These are phyloP conservation scores for Delichon dasypus DNA, from an alignment of 2,797 vertebrate species.

Conservation along the genomic window DNA sequence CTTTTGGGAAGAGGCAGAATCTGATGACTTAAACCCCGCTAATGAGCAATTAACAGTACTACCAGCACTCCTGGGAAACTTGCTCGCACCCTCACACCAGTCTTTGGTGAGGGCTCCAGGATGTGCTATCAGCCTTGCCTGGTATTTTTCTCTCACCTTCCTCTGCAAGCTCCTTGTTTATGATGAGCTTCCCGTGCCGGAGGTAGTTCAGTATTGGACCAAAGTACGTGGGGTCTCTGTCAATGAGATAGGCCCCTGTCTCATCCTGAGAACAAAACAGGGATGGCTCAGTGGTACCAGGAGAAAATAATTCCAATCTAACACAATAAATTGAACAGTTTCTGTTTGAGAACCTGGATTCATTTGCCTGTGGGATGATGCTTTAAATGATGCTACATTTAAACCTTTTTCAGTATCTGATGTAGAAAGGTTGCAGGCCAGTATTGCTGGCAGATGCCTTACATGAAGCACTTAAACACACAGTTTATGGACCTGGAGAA, in stretches of 20 bases:
- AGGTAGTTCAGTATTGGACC: slow-evolving; percentile 95
- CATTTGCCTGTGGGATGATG: not conserved
- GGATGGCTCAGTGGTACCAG: not conserved
- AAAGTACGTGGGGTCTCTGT: slow-evolving; percentile 94
- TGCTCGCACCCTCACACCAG: not conserved
- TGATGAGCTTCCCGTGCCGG: slow-evolving; percentile 93
- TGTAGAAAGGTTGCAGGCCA: not conserved
- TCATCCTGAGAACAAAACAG: slow-evolving; percentile 80
- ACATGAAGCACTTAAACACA: not conserved
- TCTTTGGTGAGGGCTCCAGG: not conserved
- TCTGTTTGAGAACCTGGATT: not conserved
- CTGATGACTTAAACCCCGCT: not conserved
- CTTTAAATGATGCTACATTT: not conserved
- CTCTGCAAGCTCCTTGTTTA: slow-evolving; percentile 93
- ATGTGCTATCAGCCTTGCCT: not conserved
- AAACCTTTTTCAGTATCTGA: not conserved
- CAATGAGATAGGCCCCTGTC: slow-evolving; percentile 92
- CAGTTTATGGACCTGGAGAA: not conserved
- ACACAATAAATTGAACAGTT: not conserved
- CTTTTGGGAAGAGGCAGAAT: not conserved
- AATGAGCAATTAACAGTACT: not conserved
- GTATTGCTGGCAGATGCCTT: rapidly evolving
- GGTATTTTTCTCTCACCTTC: slow-evolving; percentile 81
- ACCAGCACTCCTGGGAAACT: not conserved
- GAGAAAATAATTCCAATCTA: not conserved